Percentiles rank a stretch among this genome's conserved stretches.
These are phyloP conservation scores for Cercopithecus mitis DNA, from an alignment of 2,797 vertebrate species.

Conservation along the genomic window DNA sequence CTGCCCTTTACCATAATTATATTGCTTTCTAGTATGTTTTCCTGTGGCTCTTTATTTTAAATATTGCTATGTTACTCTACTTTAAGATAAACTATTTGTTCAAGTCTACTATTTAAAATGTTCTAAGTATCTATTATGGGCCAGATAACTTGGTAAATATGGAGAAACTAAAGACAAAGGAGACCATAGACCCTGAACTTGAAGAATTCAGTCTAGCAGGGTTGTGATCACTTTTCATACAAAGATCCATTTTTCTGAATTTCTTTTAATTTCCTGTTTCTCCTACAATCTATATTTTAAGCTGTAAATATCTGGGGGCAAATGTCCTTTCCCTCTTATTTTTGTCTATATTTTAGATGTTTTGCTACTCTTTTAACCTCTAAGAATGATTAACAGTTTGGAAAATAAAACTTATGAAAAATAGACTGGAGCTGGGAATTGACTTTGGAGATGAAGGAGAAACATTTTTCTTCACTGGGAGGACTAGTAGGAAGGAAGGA, in stretches of 20 bases:
- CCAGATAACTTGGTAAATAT: background rate
- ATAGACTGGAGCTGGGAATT: background rate
- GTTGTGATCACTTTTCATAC: background rate
- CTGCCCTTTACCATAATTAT: background rate
- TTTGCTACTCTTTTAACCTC: background rate
- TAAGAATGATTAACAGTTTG: constrained; percentile 14
- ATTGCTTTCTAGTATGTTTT: constrained; percentile 2
- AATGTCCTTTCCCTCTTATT: background rate
- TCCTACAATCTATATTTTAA: background rate
- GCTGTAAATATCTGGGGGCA: background rate
- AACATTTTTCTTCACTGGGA: background rate
- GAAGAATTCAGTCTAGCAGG: background rate
- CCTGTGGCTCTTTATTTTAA: background rate
- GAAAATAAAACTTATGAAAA: constrained; percentile 28
- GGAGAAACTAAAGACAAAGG: background rate
- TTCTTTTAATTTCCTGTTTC: background rate
- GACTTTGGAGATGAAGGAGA: background rate
- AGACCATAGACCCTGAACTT: background rate
- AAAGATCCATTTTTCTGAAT: background rate
- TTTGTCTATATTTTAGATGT: background rate
- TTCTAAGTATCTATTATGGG: background rate
- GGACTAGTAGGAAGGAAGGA: background rate
- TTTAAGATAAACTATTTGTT: constrained; percentile 27
- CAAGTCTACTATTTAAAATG: background rate
- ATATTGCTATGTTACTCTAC: background rate